These are phyloP conservation scores for Vimba vimba DNA, from an alignment of 2,113 vertebrate genomes.

Conservation along the genomic window DNA sequence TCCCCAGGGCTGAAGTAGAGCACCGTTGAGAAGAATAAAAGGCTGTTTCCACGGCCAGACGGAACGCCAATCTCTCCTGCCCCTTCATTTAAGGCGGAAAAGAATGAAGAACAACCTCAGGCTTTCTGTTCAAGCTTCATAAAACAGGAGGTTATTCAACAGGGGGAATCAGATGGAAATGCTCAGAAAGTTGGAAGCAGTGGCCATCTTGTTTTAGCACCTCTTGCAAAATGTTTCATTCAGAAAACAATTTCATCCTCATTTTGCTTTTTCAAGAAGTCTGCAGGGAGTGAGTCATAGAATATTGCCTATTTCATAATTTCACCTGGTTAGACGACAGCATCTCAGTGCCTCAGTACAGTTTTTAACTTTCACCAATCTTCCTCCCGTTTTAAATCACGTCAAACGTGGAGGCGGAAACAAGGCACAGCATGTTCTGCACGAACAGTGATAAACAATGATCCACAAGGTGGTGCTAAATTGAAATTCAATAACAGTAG, in stretches of 20 bases:
- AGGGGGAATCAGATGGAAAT: neutral
- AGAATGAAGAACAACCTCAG: conserved; percentile 56
- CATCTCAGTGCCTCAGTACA: neutral
- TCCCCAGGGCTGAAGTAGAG: conserved; percentile 62
- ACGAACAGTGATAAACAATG: neutral
- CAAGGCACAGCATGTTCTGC: neutral
- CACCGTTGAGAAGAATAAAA: conserved; percentile 58
- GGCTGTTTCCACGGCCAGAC: conserved; percentile 61
- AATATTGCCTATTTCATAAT: neutral
- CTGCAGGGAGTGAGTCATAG: neutral
- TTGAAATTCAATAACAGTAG: conserved; percentile 55
- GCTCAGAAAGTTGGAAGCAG: neutral
- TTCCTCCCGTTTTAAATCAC: conserved; percentile 16
- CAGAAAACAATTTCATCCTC: neutral
- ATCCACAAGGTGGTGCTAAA: conserved; percentile 40
- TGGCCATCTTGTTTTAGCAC: neutral
- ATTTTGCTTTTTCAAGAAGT: neutral
- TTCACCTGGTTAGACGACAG: conserved; percentile 1
- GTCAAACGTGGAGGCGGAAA: neutral
- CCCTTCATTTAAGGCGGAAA: conserved; percentile 44
- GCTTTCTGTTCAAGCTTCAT: conserved; percentile 39
- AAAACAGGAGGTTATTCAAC: conserved; percentile 12
- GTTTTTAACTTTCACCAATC: conserved; percentile 6
- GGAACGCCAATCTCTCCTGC: conserved; percentile 8
- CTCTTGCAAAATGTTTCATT: neutral